Conservation (phyloP, 2,797 vertebrate genomes). For the Neostethus bicornis region DNA sequence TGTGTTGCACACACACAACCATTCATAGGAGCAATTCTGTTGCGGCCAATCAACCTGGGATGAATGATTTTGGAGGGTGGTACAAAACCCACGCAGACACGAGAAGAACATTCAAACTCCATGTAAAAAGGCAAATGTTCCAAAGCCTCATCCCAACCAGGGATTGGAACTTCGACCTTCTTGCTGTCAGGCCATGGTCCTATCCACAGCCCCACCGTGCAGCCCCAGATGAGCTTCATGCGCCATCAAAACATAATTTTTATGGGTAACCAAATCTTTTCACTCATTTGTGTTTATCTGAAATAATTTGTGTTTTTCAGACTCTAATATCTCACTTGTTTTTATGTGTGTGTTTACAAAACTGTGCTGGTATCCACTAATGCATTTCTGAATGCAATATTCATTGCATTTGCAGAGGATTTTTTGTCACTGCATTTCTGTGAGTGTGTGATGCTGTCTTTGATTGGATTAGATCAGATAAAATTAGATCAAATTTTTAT, state of each 20-base stretch:
- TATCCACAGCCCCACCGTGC: no score
- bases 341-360: constrained; percentile 9
- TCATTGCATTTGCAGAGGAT: constrained; percentile 42
- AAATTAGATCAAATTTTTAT: constrained; percentile 56
- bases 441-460: constrained; percentile 46
- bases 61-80: no score
- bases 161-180: no score
- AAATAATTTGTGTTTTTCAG: not conserved
- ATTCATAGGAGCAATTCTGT: no score
- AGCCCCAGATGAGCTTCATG: not conserved
- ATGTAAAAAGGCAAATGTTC: no score
- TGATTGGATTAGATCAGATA: constrained; percentile 59
- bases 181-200: no score
- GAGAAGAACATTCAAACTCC: no score
- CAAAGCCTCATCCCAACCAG: no score
- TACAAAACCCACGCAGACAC: no score
- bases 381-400: constrained; percentile 45
- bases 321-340: constrained; percentile 1
- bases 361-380: constrained; percentile 36
- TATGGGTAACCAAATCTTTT: not conserved
- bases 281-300: not conserved
- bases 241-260: not conserved
- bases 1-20: no score
- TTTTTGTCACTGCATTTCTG: constrained; percentile 29
- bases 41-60: no score